Conservation (phyloP, 2,888 invertebrate genomes). For the Tinea pellionella region DNA sequence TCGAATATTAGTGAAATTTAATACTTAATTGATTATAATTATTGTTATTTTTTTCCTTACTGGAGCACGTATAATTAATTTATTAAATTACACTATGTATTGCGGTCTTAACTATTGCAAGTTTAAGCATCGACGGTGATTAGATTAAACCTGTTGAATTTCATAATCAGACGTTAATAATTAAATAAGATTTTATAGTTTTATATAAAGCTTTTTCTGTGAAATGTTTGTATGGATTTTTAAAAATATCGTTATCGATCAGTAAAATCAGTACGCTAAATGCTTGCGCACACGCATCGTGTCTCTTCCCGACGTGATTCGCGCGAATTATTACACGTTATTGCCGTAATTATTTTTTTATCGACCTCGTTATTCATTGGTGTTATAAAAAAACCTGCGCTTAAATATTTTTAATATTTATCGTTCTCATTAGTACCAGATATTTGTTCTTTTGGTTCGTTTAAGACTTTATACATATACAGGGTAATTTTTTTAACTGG, state of each 20-base stretch:
- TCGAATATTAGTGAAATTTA: too few species aligned
- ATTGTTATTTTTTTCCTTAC: too few species aligned
- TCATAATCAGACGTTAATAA: neutral
- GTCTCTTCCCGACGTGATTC: conserved; percentile 20
- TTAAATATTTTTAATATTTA: neutral
- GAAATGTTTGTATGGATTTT: too few species aligned
- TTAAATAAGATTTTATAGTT: neutral
- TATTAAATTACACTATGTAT: neutral
- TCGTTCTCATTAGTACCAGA: neutral
- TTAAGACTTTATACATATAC: too few species aligned
- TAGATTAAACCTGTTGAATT: neutral
- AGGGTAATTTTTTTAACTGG: too few species aligned
- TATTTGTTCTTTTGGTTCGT: neutral
- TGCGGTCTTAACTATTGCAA: neutral
- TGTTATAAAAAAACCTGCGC: neutral
- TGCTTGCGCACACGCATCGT: conserved; percentile 21
- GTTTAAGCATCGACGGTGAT: neutral
- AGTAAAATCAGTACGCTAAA: neutral
- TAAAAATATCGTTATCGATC: neutral
- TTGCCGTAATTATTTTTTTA: conserved; percentile 34
- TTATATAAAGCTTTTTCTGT: too few species aligned
- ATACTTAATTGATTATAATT: too few species aligned
- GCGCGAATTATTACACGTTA: conserved; percentile 34
- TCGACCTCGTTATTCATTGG: conserved; percentile 13
- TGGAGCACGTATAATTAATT: too few species aligned